Evolutionary conservation across 2,797 vertebrate genomes (phyloP), one percentile per base, ranked within the genome.

Genomic region (Tokudaia muenninki): DNA sequence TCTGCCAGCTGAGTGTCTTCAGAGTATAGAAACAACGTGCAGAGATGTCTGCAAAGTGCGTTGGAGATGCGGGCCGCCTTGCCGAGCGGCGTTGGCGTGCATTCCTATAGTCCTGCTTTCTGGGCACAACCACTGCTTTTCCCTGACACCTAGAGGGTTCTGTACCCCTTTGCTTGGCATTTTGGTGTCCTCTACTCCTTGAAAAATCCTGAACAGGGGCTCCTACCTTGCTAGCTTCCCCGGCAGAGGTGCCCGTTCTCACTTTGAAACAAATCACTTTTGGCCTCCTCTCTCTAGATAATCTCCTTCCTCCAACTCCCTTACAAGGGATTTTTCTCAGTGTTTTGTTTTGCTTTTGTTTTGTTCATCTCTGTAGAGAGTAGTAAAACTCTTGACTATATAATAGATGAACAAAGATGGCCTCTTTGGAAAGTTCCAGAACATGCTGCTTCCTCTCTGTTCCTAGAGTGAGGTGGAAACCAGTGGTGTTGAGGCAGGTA

Each of bases 361-460:
- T 22, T 59, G 10, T 50, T 13, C 4, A 0, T 78, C 44, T 29
- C 37, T 12, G 29, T 89, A 87, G 65, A 82, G 11, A 96, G 95
- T 97, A 95, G 91, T 97, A 93, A 31, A 81, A 86, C 19, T 55
- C 63, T 93, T 67, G n/a, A 87, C 90, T 89, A 91, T 89, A 91
- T 79, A 67, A 67, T 90, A 29, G 96, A 98, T 97, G 98, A 98
- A 98, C 96, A 98, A 94, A 98, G 97, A 98, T 92, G 97, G 96
- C 98, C 98, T 98, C 98, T 98, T 98, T 98, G 98, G 98, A 99
- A 99, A 99, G 99, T 99, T 98, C 99, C 98, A 97, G 98, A 98
- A 98, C 98, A 98, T 98, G 98, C 98, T 98, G 98, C 98, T 99
- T 97, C 74, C 44, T 97, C 93, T 92, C 94, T 97, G 86, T 95